Percentiles rank a stretch among this genome's conserved stretches.
Conservation (phyloP, 2,888 invertebrate genomes). For the Lasioglossum malachurum region DNA sequence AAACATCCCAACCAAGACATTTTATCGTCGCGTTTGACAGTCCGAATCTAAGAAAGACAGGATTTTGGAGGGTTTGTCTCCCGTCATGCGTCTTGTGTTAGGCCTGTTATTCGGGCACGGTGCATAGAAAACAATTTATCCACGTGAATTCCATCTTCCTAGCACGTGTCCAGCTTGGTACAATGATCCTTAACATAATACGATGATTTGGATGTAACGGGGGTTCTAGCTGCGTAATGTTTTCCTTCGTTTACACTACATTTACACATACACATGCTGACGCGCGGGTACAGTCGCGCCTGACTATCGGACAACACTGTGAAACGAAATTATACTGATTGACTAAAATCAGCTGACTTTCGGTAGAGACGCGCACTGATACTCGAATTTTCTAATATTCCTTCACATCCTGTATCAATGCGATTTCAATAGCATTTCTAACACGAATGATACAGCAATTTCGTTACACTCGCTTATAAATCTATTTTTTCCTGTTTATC, state of each 20-base stretch:
- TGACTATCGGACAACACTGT: constrained; percentile 37
- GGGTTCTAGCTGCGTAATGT: constrained; percentile 76
- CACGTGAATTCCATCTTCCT: constrained; percentile 70
- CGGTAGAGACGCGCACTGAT: constrained; percentile 33
- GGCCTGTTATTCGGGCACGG: constrained; percentile 63
- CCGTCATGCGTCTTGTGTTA: constrained; percentile 59
- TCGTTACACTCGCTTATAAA: background rate
- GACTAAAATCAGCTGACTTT: constrained; percentile 81
- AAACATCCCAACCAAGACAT: constrained; percentile 91
- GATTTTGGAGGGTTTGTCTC: constrained; percentile 42
- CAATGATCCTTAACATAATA: constrained; percentile 76
- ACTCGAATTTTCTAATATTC: constrained; percentile 15
- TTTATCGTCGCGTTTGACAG: constrained; percentile 64
- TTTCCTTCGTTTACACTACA: constrained; percentile 63
- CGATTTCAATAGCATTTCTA: background rate
- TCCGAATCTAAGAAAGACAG: constrained; percentile 63
- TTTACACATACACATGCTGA: constrained; percentile 24
- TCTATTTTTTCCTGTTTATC: constrained; percentile 8
- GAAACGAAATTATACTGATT: constrained; percentile 71
- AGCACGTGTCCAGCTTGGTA: constrained; percentile 73
- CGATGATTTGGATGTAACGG: constrained; percentile 70
- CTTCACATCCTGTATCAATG: constrained; percentile 3
- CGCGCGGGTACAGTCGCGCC: background rate
- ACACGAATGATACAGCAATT: background rate
- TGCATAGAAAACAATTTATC: constrained; percentile 64